Evolutionary conservation across 2,888 invertebrate genomes (phyloP).

Genomic region (Thera britannica): DNA sequence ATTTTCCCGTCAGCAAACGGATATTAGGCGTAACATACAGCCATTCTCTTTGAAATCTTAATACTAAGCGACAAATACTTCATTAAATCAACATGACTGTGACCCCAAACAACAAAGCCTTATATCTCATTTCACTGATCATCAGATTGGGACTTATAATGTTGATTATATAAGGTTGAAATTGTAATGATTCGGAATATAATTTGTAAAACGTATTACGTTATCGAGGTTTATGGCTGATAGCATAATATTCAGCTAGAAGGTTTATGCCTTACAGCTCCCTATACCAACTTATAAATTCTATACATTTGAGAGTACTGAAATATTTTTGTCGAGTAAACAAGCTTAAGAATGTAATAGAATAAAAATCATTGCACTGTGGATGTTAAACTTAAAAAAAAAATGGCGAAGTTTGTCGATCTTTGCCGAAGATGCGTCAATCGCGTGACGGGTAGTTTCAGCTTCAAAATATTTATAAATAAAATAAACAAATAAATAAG

Average conservation of each 20-base stretch:
- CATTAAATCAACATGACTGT: slow-evolving; percentile 38
- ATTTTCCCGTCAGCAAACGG: slow-evolving; percentile 33
- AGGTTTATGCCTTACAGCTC: slow-evolving; percentile 44
- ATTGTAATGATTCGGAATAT: background rate
- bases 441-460: no score
- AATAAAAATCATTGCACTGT: no score
- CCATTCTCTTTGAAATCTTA: slow-evolving; percentile 39
- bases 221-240: slow-evolving; percentile 39
- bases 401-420: no score
- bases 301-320: background rate
- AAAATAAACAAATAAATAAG: no score
- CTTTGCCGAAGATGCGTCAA: no score
- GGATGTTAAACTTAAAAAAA: no score
- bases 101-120: slow-evolving; percentile 15
- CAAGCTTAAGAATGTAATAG: no score
- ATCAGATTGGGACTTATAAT: background rate
- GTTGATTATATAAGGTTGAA: no score
- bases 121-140: background rate
- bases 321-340: no score
- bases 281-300: background rate
- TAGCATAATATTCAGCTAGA: slow-evolving; percentile 49
- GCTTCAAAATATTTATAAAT: no score
- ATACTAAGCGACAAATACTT: slow-evolving; percentile 40
- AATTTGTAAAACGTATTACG: slow-evolving; percentile 35
- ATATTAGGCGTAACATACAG: slow-evolving; percentile 28